Conservation (phyloP, 2,888 invertebrate species). For the Macaria liturata region DNA sequence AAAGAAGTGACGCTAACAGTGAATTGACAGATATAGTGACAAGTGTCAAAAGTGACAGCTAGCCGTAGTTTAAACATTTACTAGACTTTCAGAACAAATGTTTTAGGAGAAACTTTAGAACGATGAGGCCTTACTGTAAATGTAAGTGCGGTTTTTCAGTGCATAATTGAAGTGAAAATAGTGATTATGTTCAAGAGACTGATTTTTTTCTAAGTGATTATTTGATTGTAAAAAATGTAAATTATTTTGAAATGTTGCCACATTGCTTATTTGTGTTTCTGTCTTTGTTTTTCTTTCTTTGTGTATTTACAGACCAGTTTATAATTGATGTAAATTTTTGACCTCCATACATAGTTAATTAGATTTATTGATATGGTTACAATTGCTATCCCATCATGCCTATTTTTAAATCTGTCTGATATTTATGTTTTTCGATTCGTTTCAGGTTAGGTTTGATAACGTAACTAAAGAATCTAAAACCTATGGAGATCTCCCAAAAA, state of each 20-base stretch:
- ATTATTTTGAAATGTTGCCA: conserved; percentile 50
- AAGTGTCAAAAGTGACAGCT: conserved; percentile 26
- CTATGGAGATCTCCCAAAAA: background rate
- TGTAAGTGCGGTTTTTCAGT: conserved; percentile 37
- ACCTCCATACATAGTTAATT: conserved; percentile 16
- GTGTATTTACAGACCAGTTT: no score
- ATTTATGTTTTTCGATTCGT: no score
- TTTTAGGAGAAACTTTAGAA: conserved; percentile 21
- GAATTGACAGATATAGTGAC: conserved; percentile 17
- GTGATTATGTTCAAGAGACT: conserved; percentile 58
- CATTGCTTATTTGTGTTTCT: conserved; percentile 36
- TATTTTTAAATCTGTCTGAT: no score
- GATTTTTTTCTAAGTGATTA: conserved; percentile 48
- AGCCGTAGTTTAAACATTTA: conserved; percentile 3
- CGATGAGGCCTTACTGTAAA: conserved; percentile 57
- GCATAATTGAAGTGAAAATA: conserved; percentile 31
- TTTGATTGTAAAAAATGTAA: conserved; percentile 61
- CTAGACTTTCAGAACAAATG: conserved; percentile 8
- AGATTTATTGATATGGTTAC: conserved; percentile 39
- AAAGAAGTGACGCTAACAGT: conserved; percentile 46
- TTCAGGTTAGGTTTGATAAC: no score
- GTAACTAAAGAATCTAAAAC: no score
- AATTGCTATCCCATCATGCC: conserved; percentile 10
- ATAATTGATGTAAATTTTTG: no score
- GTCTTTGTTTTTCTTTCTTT: no score